A percentile compares a stretch with the other conserved stretches of the same genome.
Conservation (phyloP, 53 echinoderm and acorn worm genomes). For the Temnopleurus reevesii region DNA sequence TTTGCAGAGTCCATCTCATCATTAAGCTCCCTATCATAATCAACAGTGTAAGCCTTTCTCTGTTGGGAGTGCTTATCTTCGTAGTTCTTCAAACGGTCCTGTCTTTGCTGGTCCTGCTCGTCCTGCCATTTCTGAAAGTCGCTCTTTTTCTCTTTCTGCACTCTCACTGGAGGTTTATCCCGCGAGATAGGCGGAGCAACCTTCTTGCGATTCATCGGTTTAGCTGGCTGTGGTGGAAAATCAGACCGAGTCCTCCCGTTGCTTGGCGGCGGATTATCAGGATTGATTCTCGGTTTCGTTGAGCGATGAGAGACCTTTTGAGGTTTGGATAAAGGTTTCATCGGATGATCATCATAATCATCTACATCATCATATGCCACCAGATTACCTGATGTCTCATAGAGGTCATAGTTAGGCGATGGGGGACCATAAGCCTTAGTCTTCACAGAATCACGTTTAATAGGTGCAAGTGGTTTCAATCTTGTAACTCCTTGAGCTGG, state of each 20-base stretch:
- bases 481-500: slow-evolving; percentile 8
- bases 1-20: slow-evolving; percentile 49
- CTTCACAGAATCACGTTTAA: slow-evolving; percentile 58
- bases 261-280: not conserved
- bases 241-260: not conserved
- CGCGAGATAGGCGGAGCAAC: slow-evolving; percentile 39
- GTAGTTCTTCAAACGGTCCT: slow-evolving; percentile 69
- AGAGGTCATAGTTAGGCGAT: slow-evolving; percentile 56
- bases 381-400: slow-evolving; percentile 55
- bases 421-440: slow-evolving; percentile 11
- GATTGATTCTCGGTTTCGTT: slow-evolving; percentile 39
- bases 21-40: slow-evolving; percentile 31
- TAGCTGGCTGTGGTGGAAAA: not conserved
- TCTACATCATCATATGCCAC: slow-evolving; percentile 20
- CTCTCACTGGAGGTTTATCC: slow-evolving; percentile 15
- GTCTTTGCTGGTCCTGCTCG: slow-evolving; percentile 80
- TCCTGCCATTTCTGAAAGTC: slow-evolving; percentile 93
- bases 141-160: slow-evolving; percentile 37
- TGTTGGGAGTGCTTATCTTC: slow-evolving; percentile 33
- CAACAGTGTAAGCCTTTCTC: slow-evolving; percentile 28
- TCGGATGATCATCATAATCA: slow-evolving; percentile 16
- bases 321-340: slow-evolving; percentile 50
- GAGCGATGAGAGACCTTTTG: slow-evolving; percentile 43
- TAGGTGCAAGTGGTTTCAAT: slow-evolving; percentile 77
- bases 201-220: slow-evolving; percentile 40